Evolutionary conservation across 1,140 invertebrate genomes (phyloP), one percentile per base, ranked within the genome.

Genomic region (Pseudoatta argentina): DNA sequence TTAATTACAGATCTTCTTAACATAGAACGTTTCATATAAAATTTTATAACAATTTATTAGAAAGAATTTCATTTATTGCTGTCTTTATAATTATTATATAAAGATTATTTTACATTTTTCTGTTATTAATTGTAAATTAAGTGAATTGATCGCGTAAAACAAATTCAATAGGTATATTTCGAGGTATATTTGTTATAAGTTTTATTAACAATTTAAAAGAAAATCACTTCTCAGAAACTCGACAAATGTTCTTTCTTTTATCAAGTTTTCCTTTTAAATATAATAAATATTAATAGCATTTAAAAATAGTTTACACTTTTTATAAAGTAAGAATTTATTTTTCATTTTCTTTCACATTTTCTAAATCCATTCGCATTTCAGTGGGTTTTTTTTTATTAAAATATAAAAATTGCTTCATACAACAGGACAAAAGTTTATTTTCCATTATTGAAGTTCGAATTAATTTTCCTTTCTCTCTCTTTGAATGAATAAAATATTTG

Each of bases 401-500:
- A 82, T 59, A 72, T 82, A 72, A 73, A 73, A 73, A 63, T 61
- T 81, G 53, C 18, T 61, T 82, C 51, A 48, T 21, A 61, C 18
- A 83, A 51, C 7, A 24, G 27, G 3, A 5, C 30, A 21, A 71
- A 81, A 75, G 14, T 57, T 24, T 75, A 39, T 71, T 83, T 75
- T 83, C 39, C 55, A 83, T 48, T 83, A 73, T 83, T 34, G 55
- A 73, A 61, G 27, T 83, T 73, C 14, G 69, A 73, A 73, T 83
- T 83, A 83, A 83, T 69, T 73, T 24, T 71, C 16, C 14, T 30
- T 14, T 63, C 30, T 66, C 18, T 66, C 30, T n/a, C 2, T 73
- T 34, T 61, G 55, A 83, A 83, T 73, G 8, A 83, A 73, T 73
- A 83, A 83, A 73, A 73, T 83, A 83, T 75, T 83, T 48, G 18